Evolutionary conservation across 2,797 vertebrate species (phyloP).

Genomic region (Yasuhikotakia modesta): DNA sequence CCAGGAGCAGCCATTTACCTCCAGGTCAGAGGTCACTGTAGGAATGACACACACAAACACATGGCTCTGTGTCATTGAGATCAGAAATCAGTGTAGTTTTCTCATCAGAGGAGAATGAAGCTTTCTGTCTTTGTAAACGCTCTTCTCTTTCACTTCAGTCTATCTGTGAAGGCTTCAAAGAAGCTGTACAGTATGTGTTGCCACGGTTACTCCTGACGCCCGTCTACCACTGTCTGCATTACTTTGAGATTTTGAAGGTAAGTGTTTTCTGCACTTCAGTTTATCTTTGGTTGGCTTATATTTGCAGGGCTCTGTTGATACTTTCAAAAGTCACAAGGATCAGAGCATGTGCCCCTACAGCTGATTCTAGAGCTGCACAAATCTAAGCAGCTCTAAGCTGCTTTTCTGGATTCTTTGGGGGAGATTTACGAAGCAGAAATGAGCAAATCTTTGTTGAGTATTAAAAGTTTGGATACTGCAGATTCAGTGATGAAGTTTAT

Average conservation of each 20-base stretch:
- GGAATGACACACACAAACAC: neutral
- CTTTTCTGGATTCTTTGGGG: conserved; percentile 56
- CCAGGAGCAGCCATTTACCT: conserved; percentile 92
- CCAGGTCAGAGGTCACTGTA: conserved; percentile 80
- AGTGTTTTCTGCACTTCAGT: conserved; percentile 53
- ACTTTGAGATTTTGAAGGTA: conserved; percentile 97
- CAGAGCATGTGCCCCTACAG: conserved; percentile 49
- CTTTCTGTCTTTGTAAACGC: neutral
- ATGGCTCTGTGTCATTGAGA: no score
- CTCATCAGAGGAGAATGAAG: no score
- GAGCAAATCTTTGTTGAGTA: conserved; percentile 61
- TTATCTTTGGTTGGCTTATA: neutral
- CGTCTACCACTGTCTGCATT: conserved; percentile 95
- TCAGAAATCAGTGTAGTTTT: no score
- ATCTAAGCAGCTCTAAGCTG: conserved; percentile 49
- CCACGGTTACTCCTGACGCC: conserved; percentile 91
- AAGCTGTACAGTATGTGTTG: conserved; percentile 94
- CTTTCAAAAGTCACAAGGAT: neutral
- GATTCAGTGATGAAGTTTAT: no score
- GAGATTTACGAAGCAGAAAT: conserved; percentile 43
- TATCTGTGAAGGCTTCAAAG: conserved; percentile 97
- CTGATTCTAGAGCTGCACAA: neutral
- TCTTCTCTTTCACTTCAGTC: conserved; percentile 73
- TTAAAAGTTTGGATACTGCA: no score
- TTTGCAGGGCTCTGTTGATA: neutral